phyloP scores from a whole-genome alignment of 2,113 vertebrate genomes.

The Chaetops frenatus region DNA sequence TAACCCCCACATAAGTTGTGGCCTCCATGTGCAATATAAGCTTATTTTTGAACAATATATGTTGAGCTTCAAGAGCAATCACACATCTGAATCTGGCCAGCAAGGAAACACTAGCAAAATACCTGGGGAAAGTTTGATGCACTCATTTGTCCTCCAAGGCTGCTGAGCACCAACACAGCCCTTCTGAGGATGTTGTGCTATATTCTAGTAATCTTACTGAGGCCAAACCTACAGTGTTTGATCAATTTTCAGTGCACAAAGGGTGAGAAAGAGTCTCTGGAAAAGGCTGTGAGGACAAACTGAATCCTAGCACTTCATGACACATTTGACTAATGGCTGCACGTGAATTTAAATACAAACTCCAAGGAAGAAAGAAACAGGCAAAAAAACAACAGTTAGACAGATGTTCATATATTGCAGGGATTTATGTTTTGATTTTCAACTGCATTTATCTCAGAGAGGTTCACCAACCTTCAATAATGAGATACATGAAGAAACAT shows the following conservation, averaged over 20 bases:
- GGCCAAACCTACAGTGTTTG: neutral
- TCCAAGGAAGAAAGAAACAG: neutral
- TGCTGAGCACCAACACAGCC: neutral
- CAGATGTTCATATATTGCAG: neutral
- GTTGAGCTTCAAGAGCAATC: neutral
- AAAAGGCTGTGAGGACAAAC: neutral
- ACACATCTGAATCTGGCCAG: neutral
- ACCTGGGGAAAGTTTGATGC: neutral
- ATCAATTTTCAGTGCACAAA: neutral
- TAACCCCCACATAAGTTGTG: neutral
- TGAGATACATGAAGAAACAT: neutral
- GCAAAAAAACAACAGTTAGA: neutral
- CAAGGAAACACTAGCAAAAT: neutral
- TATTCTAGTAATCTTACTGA: neutral
- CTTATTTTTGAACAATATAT: neutral
- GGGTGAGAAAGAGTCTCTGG: neutral
- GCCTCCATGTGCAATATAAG: neutral
- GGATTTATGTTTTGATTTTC: neutral
- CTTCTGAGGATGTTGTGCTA: neutral
- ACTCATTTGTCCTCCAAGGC: neutral
- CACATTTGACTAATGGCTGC: neutral
- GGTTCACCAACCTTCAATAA: neutral
- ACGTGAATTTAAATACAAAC: neutral
- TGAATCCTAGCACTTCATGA: neutral
- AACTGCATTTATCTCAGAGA: neutral